Evolutionary conservation across 1,140 invertebrate species (phyloP).

Genomic region (Oncopodura yosiiana): DNA sequence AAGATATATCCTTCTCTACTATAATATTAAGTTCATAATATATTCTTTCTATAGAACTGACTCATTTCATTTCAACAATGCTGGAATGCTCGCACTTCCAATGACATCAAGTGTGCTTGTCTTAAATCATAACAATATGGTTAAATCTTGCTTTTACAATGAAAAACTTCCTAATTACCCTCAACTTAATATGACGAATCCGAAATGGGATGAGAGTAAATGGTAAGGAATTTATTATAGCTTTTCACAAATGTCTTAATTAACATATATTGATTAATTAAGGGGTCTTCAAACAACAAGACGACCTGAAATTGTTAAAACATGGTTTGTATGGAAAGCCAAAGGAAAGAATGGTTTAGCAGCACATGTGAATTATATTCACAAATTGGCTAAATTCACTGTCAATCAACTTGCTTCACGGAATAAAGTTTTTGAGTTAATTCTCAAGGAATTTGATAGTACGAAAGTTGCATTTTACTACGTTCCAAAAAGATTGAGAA

Average conservation of each 20-base stretch:
- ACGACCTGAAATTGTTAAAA: constrained; percentile 15
- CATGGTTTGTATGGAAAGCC: constrained; percentile 26
- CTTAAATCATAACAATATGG: not conserved
- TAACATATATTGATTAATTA: constrained; percentile 49
- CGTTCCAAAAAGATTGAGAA: constrained; percentile 3
- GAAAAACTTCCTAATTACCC: too few relatives aligned
- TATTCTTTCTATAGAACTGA: too few relatives aligned
- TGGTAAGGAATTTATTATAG: too few relatives aligned
- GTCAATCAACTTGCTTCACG: too few relatives aligned
- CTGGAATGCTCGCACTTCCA: constrained; percentile 6
- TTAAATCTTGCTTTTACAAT: too few relatives aligned
- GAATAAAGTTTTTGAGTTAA: not conserved
- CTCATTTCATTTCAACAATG: constrained; percentile 8
- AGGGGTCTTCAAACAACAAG: constrained; percentile 39
- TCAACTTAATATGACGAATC: too few relatives aligned
- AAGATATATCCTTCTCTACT: too few relatives aligned
- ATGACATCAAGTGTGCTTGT: constrained; percentile 1
- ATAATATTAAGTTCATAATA: too few relatives aligned
- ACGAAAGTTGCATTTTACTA: constrained; percentile 2
- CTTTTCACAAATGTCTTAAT: too few relatives aligned
- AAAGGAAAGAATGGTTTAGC: constrained; percentile 18
- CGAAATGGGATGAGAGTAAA: too few relatives aligned
- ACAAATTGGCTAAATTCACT: not conserved
- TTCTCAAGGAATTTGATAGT: not conserved
- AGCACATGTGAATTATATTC: constrained; percentile 13